Conservation (phyloP, 2,888 invertebrate genomes). For the Theretra japonica region DNA sequence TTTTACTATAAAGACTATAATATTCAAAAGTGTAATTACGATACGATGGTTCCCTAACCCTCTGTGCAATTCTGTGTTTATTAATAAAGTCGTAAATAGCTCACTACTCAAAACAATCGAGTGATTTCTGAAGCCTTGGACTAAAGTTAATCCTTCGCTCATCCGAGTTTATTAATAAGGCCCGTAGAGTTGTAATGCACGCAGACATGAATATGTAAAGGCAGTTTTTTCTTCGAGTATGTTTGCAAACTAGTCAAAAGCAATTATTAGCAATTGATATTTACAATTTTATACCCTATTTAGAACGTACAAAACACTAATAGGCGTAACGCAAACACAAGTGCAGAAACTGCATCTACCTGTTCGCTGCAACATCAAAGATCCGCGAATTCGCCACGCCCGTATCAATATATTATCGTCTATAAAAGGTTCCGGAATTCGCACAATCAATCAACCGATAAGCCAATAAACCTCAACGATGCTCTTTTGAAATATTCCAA, state of each 20-base stretch:
- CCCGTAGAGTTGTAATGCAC: no score
- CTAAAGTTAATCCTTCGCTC: no score
- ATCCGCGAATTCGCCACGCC: conserved; percentile 77
- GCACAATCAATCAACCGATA: conserved; percentile 85
- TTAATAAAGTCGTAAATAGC: no score
- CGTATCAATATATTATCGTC: conserved; percentile 82
- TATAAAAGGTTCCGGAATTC: conserved; percentile 64
- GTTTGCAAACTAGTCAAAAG: conserved; percentile 33
- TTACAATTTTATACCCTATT: conserved; percentile 52
- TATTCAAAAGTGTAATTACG: no score
- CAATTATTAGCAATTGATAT: conserved; percentile 22
- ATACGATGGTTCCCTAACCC: no score
- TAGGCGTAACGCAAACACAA: conserved; percentile 80
- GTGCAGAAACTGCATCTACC: conserved; percentile 65
- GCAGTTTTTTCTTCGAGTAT: no score
- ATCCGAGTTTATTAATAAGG: no score
- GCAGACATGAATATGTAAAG: no score
- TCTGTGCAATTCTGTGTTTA: no score
- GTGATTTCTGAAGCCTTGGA: no score
- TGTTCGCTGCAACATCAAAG: conserved; percentile 71
- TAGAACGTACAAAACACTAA: conserved; percentile 53
- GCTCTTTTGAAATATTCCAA: conserved; percentile 80
- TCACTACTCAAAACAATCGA: no score
- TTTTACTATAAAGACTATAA: no score
- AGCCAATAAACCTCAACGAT: conserved; percentile 86